phyloP scores from a whole-genome alignment of 2,113 vertebrate genomes.

The Neofelis nebulosa region DNA sequence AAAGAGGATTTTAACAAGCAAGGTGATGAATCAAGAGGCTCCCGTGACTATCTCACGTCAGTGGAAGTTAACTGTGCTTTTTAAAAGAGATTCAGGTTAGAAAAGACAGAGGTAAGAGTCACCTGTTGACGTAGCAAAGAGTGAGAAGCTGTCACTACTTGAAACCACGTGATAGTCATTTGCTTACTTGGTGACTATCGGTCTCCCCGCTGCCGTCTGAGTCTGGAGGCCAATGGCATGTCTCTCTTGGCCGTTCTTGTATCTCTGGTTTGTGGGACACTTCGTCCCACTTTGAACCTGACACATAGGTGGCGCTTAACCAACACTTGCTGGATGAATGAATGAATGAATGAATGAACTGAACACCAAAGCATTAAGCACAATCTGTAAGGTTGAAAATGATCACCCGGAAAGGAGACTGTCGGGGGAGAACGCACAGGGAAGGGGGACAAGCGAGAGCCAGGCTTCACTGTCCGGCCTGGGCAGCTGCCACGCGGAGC shows the following conservation, averaged over 20 bases:
- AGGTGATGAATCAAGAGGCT: rapidly evolving
- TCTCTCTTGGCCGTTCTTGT: background rate
- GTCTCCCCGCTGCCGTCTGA: rapidly evolving
- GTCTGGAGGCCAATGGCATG: background rate
- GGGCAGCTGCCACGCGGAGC: rapidly evolving
- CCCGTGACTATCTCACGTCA: rapidly evolving
- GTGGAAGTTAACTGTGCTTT: background rate
- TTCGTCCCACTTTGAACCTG: background rate
- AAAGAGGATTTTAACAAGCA: background rate
- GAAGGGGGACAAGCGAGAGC: rapidly evolving
- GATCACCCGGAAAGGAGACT: background rate
- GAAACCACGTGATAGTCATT: rapidly evolving
- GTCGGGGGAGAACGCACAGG: rapidly evolving
- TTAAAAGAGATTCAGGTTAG: background rate
- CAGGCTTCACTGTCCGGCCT: background rate
- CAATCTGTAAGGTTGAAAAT: background rate
- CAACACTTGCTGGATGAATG: too few species aligned
- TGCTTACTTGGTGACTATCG: rapidly evolving
- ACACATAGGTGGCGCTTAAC: rapidly evolving
- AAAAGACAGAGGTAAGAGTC: background rate
- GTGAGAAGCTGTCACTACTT: rapidly evolving
- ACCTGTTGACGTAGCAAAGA: rapidly evolving
- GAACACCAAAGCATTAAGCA: background rate
- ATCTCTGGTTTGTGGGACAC: background rate
- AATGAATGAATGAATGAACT: too few species aligned